Evolutionary conservation across 2,888 invertebrate species (phyloP).

Genomic region (Phaonia tiefii): DNA sequence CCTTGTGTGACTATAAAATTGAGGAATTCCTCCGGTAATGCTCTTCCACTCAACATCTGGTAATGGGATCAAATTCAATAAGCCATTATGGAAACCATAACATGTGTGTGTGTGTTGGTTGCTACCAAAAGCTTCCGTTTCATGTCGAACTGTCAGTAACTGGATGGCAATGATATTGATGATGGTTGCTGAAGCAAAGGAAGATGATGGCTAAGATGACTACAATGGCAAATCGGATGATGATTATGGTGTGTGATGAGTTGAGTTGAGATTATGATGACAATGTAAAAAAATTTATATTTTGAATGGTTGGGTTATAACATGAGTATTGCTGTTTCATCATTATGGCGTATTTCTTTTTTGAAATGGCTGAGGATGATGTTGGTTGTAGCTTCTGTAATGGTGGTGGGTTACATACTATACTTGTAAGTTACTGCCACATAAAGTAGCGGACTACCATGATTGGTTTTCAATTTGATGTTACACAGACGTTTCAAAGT

Average conservation of each 20-base stretch:
- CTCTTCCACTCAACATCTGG: constrained; percentile 31
- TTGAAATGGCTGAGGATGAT: constrained; percentile 7
- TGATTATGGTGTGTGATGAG: too few relatives aligned
- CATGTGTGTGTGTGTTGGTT: not conserved
- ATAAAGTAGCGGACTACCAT: constrained; percentile 5
- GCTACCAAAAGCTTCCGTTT: constrained; percentile 41
- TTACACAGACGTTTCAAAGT: not conserved
- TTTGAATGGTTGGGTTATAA: constrained; percentile 6
- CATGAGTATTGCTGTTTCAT: constrained; percentile 56
- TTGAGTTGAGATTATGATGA: too few relatives aligned
- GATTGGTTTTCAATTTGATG: constrained; percentile 44
- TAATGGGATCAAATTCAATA: constrained; percentile 22
- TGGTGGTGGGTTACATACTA: constrained; percentile 39
- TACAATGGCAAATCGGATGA: too few relatives aligned
- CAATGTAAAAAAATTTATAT: constrained; percentile 41
- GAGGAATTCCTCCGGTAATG: constrained; percentile 31
- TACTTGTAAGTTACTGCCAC: constrained; percentile 15
- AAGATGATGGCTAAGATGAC: too few relatives aligned
- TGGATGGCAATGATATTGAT: constrained; percentile 17
- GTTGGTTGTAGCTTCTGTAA: constrained; percentile 2
- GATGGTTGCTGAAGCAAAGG: not conserved
- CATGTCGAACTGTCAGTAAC: constrained; percentile 31
- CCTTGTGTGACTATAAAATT: constrained; percentile 34
- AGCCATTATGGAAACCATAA: constrained; percentile 5
- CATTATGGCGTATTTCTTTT: constrained; percentile 48